Evolutionary conservation across 2,797 vertebrate species (phyloP), one percentile per base, ranked within the genome.

Genomic region (Anabacerthia variegaticeps): DNA sequence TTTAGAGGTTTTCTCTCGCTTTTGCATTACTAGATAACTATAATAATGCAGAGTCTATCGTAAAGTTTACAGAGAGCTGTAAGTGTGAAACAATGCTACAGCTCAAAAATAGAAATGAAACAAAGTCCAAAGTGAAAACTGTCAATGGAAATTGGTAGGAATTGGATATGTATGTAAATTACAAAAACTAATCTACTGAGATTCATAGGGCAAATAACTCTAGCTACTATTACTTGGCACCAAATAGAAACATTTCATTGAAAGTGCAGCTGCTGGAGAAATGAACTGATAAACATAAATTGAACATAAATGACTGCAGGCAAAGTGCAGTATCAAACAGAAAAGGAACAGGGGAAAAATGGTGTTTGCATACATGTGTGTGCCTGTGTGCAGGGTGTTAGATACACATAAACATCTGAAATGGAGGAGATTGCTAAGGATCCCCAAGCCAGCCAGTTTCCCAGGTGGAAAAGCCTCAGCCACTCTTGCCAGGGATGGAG

Each of bases 101-200:
- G 72, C 67, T 94, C 79, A 84, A 92, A 95, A 95, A 93, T 82
- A 96, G 80, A 94, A 94, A 91, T 39, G 85, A 84, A 96, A 93
- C 59, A 75, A 94, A 92, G 84, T 89, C 92, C 89, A 86, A 92
- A 88, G 69, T 95, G 89, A 93, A 96, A 95, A 94, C 71, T 75
- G 83, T 79, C 96, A 96, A 67, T 93, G 95, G 78, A 92, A 96
- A 96, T 95, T 94, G 93, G 93, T 93, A 75, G 94, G 93, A 97
- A 96, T 96, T 95, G 94, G 87, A 88, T 95, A 94, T 80, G 83
- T 93, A 94, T 95, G 91, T 93, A 97, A 96, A 97, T 97, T 96
- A 92, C 89, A 85, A 94, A 96, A 96, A 85, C 75, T 95, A 96
- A 96, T 97, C 94, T 97, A 95, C 83, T 1, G 28, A 94, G 94